A percentile compares a stretch with the other conserved stretches of the same genome.
phyloP scores from a whole-genome alignment of 92 coral and sea anemone species.

The Metridium senile region DNA sequence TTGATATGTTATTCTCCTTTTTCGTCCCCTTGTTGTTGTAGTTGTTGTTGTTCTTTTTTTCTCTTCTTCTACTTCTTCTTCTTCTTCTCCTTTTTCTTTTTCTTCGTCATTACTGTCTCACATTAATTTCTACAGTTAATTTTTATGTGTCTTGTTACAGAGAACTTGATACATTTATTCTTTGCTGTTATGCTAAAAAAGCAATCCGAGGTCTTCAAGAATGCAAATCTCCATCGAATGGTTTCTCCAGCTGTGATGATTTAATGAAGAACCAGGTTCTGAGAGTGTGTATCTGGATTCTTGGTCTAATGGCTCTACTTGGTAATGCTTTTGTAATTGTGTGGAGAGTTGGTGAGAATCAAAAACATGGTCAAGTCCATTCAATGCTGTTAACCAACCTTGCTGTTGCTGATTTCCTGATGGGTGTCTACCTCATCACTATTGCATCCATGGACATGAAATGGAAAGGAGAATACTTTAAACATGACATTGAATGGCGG shows the following conservation, averaged over 20 bases:
- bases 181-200: conserved; percentile 63
- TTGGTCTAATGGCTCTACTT: conserved; percentile 49
- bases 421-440: conserved; percentile 58
- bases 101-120: no score
- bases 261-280: conserved; percentile 58
- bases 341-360: conserved; percentile 40
- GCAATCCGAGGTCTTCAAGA: conserved; percentile 33
- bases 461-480: conserved; percentile 70
- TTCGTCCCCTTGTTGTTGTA: background rate
- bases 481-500: conserved; percentile 63
- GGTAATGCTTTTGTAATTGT: conserved; percentile 57
- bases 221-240: conserved; percentile 49
- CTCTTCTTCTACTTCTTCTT: no score
- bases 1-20: no score
- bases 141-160: conserved; percentile 6
- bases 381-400: conserved; percentile 57
- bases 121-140: background rate
- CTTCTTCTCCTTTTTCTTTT: no score
- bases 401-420: conserved; percentile 58
- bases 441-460: conserved; percentile 55
- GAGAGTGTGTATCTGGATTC: conserved; percentile 58
- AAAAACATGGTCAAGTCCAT: conserved; percentile 17
- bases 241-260: conserved; percentile 69
- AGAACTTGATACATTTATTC: conserved; percentile 56
- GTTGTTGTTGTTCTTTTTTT: background rate